Evolutionary conservation across 2,113 vertebrate species (phyloP).

Genomic region (Aix galericulata): DNA sequence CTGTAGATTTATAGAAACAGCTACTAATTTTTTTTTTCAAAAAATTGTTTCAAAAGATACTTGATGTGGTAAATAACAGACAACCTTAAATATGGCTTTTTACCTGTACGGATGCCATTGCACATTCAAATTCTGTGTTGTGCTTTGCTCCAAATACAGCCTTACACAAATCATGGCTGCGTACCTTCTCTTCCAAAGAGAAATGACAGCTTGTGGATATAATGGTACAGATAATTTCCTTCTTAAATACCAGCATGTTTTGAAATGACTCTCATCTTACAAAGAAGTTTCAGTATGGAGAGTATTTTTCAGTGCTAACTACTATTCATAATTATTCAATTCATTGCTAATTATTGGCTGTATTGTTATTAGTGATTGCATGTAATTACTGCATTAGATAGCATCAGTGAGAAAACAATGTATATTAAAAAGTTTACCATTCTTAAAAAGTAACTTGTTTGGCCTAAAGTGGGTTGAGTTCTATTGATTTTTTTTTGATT

Average conservation of each 20-base stretch:
- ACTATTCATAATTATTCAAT: slow-evolving; percentile 17
- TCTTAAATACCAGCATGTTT: not conserved
- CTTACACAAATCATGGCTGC: not conserved
- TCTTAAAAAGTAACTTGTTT: slow-evolving; percentile 2
- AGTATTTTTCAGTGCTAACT: not conserved
- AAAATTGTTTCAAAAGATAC: not conserved
- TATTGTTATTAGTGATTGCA: not conserved
- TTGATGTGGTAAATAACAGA: not conserved
- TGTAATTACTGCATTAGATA: slow-evolving; percentile 4
- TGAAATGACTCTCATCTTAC: slow-evolving; percentile 6
- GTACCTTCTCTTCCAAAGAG: not conserved
- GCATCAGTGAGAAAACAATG: not conserved
- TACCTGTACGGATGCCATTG: not conserved
- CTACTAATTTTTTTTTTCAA: not conserved
- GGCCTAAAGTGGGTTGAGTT: not conserved
- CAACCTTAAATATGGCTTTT: not conserved
- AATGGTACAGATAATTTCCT: not conserved
- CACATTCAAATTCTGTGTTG: not conserved
- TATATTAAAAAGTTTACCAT: not conserved
- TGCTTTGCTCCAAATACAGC: not conserved
- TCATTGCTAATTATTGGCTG: slow-evolving; percentile 1
- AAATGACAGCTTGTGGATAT: not conserved
- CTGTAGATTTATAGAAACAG: not conserved
- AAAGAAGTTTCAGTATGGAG: not conserved
- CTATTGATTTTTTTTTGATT: not conserved